These are phyloP conservation scores for Phasia obesa DNA, from an alignment of 2,888 invertebrate species.

Conservation along the genomic window DNA sequence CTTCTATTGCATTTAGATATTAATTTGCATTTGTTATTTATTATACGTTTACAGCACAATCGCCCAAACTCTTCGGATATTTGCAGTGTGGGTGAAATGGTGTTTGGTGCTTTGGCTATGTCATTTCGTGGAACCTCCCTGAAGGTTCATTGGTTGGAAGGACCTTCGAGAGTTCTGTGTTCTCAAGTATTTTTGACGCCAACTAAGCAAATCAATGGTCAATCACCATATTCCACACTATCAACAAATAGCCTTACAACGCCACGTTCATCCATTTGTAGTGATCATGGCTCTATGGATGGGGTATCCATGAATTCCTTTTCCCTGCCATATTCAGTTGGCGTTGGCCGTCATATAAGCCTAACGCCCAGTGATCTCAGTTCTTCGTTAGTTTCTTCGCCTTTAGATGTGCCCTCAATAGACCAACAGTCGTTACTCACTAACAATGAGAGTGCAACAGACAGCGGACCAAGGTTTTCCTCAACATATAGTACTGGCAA, in stretches of 20 bases:
- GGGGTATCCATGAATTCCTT: conserved; percentile 81
- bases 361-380: conserved; percentile 74
- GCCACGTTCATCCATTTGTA: conserved; percentile 80
- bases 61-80: conserved; percentile 87
- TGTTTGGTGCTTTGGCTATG: conserved; percentile 95
- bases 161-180: conserved; percentile 84
- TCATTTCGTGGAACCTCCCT: conserved; percentile 93
- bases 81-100: conserved; percentile 92
- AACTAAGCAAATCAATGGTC: conserved; percentile 73
- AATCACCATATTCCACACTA: conserved; percentile 77
- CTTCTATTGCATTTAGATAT: background rate
- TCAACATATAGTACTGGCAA: conserved; percentile 80
- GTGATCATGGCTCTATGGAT: conserved; percentile 81
- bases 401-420: conserved; percentile 79
- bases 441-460: conserved; percentile 70
- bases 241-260: conserved; percentile 76
- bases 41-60: conserved; percentile 83
- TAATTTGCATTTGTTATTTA: background rate
- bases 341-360: conserved; percentile 77
- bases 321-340: conserved; percentile 79
- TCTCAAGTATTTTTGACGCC: conserved; percentile 86
- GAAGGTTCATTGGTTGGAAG: conserved; percentile 86
- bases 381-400: conserved; percentile 75
- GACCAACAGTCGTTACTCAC: conserved; percentile 75
- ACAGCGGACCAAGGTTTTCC: conserved; percentile 75